phyloP scores from a whole-genome alignment of 2,797 vertebrate genomes.

The Coregonus ussuriensis region DNA sequence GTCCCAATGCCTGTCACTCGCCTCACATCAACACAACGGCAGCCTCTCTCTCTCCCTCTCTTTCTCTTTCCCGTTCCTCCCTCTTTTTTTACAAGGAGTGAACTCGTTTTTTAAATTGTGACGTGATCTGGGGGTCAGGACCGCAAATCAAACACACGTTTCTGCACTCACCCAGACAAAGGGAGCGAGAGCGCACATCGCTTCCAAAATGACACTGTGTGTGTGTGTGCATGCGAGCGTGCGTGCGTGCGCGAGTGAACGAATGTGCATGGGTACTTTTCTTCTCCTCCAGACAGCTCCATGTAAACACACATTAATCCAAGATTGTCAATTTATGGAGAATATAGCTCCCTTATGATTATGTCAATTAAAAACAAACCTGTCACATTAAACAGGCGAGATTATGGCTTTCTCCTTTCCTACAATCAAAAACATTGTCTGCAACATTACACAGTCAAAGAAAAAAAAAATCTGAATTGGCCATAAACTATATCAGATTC shows the following conservation, averaged over 20 bases:
- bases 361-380: background rate
- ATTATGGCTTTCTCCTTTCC: conserved; percentile 11
- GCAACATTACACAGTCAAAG: conserved; percentile 17
- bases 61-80: conserved; percentile 1
- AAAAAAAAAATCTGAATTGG: conserved; percentile 39
- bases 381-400: conserved; percentile 23
- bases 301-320: conserved; percentile 19
- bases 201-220: conserved; percentile 42
- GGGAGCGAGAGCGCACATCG: conserved; percentile 29
- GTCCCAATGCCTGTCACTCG: conserved; percentile 75
- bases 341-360: background rate
- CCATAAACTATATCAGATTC: conserved; percentile 56
- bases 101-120: conserved; percentile 60
- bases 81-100: conserved; percentile 9
- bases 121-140: conserved; percentile 58
- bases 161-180: conserved; percentile 42
- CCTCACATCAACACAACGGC: conserved; percentile 59
- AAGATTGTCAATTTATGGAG: background rate
- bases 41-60: conserved; percentile 40
- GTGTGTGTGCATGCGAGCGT: conserved; percentile 1
- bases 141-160: conserved; percentile 68
- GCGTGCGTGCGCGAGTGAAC: conserved; percentile 24
- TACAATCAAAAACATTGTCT: background rate
- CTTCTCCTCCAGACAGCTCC: conserved; percentile 9
- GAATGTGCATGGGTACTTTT: conserved; percentile 37